phyloP scores from a whole-genome alignment of 92 coral and sea anemone genomes.

The Pocillopora meandrina region DNA sequence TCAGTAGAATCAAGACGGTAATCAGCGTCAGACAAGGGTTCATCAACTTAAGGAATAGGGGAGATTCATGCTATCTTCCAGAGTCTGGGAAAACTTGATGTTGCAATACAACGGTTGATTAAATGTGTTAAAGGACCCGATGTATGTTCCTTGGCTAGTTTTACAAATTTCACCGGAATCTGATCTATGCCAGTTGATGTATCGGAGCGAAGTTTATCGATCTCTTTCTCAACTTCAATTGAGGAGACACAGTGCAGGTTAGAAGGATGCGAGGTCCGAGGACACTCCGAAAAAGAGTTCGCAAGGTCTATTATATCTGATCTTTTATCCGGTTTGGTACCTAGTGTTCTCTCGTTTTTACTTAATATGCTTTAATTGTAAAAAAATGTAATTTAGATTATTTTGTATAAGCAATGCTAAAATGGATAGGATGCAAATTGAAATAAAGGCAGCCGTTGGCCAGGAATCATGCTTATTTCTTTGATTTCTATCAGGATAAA shows the following conservation, averaged over 20 bases:
- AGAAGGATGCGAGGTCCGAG: not conserved
- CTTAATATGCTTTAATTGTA: no score
- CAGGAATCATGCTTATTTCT: no score
- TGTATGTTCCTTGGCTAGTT: slow-evolving; percentile 16
- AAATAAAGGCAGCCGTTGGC: no score
- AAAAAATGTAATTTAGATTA: no score
- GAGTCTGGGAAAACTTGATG: not conserved
- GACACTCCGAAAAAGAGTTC: slow-evolving; percentile 8
- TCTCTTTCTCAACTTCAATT: not conserved
- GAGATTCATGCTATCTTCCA: not conserved
- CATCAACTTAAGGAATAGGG: not conserved
- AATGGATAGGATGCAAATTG: no score
- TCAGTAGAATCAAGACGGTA: not conserved
- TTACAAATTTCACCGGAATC: slow-evolving; percentile 45
- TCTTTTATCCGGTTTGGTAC: slow-evolving; percentile 13
- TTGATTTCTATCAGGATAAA: no score
- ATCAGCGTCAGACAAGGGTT: not conserved
- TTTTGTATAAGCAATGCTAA: no score
- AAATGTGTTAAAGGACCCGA: slow-evolving; percentile 23
- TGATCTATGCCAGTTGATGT: slow-evolving; percentile 45
- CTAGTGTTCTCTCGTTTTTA: slow-evolving; percentile 3
- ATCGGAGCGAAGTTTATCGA: slow-evolving; percentile 33
- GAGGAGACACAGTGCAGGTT: not conserved
- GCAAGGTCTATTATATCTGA: slow-evolving; percentile 14
- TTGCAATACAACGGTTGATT: slow-evolving; percentile 34